Conservation (phyloP, 1,140 invertebrate species). For the Euura lappo region DNA sequence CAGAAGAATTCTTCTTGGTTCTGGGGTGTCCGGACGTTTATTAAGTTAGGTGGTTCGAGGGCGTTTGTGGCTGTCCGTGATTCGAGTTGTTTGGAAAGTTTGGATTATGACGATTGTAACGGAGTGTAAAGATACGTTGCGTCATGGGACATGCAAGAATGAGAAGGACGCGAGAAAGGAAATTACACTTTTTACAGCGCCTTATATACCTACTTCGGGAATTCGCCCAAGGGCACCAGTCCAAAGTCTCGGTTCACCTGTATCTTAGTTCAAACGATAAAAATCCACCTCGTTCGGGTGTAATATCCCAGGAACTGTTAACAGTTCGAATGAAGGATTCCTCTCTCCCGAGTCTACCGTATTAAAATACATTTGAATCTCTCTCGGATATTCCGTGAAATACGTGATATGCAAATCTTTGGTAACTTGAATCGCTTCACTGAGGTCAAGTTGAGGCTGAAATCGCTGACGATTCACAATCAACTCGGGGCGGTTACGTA, state of each 20-base stretch:
- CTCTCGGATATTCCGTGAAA: not conserved
- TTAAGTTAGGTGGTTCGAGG: not conserved
- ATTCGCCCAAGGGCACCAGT: not conserved
- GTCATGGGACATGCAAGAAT: not conserved
- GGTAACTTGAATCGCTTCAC: not conserved
- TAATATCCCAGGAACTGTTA: not conserved
- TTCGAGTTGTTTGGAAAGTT: slow-evolving; percentile 5
- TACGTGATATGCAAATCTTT: not conserved
- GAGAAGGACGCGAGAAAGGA: not conserved
- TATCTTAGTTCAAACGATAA: not conserved
- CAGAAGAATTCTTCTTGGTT: not conserved
- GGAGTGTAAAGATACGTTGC: not conserved
- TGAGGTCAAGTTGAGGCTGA: slow-evolving; percentile 1
- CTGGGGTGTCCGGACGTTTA: too few relatives aligned
- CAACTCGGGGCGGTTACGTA: not conserved
- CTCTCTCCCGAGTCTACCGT: not conserved
- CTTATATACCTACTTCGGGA: not conserved
- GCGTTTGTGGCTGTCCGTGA: not conserved
- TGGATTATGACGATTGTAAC: not conserved
- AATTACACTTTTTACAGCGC: not conserved
- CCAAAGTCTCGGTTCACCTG: not conserved
- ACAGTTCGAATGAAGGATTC: not conserved
- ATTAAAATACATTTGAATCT: not conserved
- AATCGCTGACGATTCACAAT: not conserved
- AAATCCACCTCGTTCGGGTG: not conserved